Evolutionary conservation across 2,888 invertebrate species (phyloP), one percentile per base, ranked within the genome.

Genomic region (Lamproptera curius): DNA sequence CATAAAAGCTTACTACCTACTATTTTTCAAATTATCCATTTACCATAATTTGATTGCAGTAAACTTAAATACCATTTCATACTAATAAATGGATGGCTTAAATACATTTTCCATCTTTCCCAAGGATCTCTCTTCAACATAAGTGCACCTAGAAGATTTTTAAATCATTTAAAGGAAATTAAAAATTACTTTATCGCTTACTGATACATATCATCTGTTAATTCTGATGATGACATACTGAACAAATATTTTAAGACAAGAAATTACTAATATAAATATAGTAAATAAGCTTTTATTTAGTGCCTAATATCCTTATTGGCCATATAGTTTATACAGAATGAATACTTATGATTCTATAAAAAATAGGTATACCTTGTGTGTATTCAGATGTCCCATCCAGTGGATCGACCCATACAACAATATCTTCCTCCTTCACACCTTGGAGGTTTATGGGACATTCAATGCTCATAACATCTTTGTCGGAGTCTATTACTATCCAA

Each of bases 361-460:
- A 20, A 20, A 20, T 5, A 5, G 23, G 35, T 13, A 37, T 49
- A 93, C 94, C 94, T 90, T 98, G 95, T n/a, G 98, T 96, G 67
- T 97, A 99, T 81, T 99, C 99, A 4, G 95, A 92, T 15, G 99
- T 99, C 28, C 99, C 99, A 90, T 99, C 99, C 6, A 99, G 84
- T 1, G 99, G 99, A 87, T 99, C 99, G 0, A 99, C 97, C 99
- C 99, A 98, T 15, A 98, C 91, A 9, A 97, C 96, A 57, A 97
- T 91, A 66, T 98, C 97, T 61, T 96, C 93, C 52, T 94, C 94
- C 53, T 90, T 89, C 1, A 92, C 79, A 59, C 90, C 74, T 48
- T 80, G 71, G 42, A 94, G 89, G 42, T 92, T 89, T 1, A 85
- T 70, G 0, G 97, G 97, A 64, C 97, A 95, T 43, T 89, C 76